phyloP scores from a whole-genome alignment of 1,140 invertebrate species.

The Diabrotica virgifera region DNA sequence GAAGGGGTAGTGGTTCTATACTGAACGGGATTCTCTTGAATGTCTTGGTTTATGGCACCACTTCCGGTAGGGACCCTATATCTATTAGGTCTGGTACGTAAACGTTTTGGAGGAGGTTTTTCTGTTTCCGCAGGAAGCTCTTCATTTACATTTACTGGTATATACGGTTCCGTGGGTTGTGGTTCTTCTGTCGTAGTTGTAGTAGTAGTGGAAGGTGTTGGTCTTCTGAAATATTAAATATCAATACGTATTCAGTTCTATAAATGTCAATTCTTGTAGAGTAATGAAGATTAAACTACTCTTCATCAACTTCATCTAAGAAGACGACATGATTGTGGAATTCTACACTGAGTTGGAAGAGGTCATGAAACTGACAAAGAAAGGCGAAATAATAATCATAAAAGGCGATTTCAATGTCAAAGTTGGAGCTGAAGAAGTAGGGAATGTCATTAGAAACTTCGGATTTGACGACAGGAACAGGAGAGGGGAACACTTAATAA shows the following conservation, averaged over 20 bases:
- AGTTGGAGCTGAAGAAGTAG: no score
- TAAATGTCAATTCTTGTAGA: not conserved
- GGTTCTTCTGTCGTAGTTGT: constrained; percentile 38
- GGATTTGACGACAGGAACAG: no score
- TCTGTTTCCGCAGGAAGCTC: constrained; percentile 24
- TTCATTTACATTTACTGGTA: constrained; percentile 26
- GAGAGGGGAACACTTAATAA: no score
- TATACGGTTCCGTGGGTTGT: constrained; percentile 30
- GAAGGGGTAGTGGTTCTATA: constrained; percentile 23
- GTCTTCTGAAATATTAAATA: constrained; percentile 26
- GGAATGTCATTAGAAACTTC: no score
- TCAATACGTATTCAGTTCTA: not conserved
- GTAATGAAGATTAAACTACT: no score
- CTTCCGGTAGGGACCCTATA: not conserved
- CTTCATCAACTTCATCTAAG: no score
- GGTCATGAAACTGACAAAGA: no score
- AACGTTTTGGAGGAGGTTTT: constrained; percentile 29
- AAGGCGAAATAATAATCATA: no score
- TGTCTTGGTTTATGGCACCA: not conserved
- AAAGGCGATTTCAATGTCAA: no score
- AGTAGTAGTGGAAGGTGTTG: constrained; percentile 29
- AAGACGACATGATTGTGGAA: no score
- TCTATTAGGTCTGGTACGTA: constrained; percentile 24
- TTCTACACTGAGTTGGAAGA: no score
- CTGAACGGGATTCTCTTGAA: constrained; percentile 11